Conservation (phyloP, 2,113 vertebrate genomes). For the Megaceryle torquata region DNA sequence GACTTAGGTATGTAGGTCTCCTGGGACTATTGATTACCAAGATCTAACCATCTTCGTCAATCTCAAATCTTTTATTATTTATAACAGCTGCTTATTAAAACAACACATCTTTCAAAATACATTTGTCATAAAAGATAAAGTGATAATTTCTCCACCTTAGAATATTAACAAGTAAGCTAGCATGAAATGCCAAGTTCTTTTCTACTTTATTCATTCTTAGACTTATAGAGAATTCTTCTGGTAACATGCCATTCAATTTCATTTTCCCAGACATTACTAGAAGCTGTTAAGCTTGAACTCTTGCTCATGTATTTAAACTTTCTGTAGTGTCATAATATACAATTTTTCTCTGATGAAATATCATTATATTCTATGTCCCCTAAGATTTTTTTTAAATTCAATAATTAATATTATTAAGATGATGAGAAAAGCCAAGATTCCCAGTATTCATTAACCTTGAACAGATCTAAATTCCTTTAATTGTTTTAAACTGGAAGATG, state of each 20-base stretch:
- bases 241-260: neutral
- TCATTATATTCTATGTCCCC: neutral
- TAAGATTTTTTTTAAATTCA: neutral
- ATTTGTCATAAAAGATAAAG: neutral
- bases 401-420: slow-evolving; percentile 10
- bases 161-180: neutral
- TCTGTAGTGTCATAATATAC: neutral
- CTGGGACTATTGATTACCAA: neutral
- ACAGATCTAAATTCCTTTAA: neutral
- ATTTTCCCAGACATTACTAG: neutral
- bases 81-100: neutral
- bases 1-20: neutral
- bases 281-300: slow-evolving; percentile 5
- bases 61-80: neutral
- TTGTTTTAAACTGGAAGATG: slow-evolving; percentile 18
- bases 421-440: neutral
- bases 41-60: neutral
- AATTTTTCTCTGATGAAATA: neutral
- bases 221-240: neutral
- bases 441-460: slow-evolving; percentile 1
- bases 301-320: neutral
- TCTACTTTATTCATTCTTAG: neutral
- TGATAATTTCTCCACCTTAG: neutral
- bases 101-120: neutral
- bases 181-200: neutral